Conservation (phyloP, 2,797 vertebrate genomes). For the Cichlasoma orientale region DNA sequence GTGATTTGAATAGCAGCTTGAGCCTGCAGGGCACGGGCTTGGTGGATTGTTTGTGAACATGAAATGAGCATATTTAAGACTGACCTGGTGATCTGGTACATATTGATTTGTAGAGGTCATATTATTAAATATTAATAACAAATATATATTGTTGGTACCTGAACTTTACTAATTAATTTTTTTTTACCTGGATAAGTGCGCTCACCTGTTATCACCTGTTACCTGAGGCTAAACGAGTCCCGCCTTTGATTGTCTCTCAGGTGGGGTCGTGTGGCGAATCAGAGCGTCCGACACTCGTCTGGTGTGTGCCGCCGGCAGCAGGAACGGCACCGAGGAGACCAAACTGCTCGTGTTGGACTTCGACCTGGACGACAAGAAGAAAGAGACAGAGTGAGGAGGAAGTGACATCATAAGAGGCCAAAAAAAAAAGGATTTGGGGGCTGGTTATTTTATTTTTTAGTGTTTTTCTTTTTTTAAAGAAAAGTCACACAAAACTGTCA, state of each 20-base stretch:
- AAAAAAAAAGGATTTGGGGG: not conserved
- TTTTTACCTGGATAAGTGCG: too few relatives aligned
- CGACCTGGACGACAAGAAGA: conserved; percentile 83
- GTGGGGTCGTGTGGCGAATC: conserved; percentile 95
- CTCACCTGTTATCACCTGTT: not conserved
- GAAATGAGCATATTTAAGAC: too few relatives aligned
- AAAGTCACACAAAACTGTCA: not conserved
- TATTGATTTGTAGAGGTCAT: too few relatives aligned
- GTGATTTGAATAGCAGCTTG: too few relatives aligned
- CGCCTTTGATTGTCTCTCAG: conserved; percentile 63
- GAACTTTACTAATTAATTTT: not conserved
- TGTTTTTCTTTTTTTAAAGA: not conserved
- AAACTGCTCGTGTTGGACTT: conserved; percentile 97
- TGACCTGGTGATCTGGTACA: too few relatives aligned
- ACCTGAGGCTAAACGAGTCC: not conserved
- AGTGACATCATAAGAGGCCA: not conserved
- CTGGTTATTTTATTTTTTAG: conserved; percentile 4
- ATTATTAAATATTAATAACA: not conserved
- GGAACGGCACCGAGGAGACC: conserved; percentile 95
- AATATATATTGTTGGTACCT: not conserved
- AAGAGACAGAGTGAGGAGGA: conserved; percentile 23
- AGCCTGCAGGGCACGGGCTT: too few relatives aligned
- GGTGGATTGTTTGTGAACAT: too few relatives aligned
- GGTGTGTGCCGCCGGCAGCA: conserved; percentile 93
- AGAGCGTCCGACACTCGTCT: conserved; percentile 93